These are phyloP conservation scores for Epinotia demarniana DNA, from an alignment of 2,888 invertebrate species.

Conservation along the genomic window DNA sequence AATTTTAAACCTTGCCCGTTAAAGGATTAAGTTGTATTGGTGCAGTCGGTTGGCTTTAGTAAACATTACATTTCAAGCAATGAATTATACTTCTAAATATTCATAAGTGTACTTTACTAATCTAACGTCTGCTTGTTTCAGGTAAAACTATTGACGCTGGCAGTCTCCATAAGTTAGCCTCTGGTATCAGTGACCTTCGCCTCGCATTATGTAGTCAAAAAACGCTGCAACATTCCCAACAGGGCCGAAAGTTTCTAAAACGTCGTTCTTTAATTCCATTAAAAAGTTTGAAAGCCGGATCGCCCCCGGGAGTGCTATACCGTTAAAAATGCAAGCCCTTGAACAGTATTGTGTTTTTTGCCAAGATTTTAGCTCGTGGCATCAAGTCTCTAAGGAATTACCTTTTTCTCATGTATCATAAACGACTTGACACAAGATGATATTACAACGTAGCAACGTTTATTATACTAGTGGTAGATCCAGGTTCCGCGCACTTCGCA, in stretches of 20 bases:
- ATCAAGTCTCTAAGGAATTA: not conserved
- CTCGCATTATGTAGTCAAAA: conserved; percentile 22
- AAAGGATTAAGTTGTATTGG: no score
- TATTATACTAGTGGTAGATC: no score
- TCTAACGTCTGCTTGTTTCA: not conserved
- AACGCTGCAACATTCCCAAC: not conserved
- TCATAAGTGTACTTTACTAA: not conserved
- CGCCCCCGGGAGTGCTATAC: conserved; percentile 17
- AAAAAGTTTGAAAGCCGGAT: conserved; percentile 35
- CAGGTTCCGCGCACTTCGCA: no score
- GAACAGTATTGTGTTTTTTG: conserved; percentile 18
- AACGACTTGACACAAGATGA: not conserved
- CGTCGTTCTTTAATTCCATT: conserved; percentile 32
- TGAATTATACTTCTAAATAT: no score
- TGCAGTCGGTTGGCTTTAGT: no score
- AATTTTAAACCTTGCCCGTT: no score
- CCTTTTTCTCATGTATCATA: not conserved
- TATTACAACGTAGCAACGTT: no score
- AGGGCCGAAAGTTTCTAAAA: conserved; percentile 24
- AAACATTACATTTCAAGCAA: no score
- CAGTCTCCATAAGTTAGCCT: no score
- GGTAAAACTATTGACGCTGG: not conserved
- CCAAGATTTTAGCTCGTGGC: conserved; percentile 9
- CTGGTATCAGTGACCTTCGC: not conserved
- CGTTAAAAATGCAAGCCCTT: conserved; percentile 21